Conservation (phyloP, 2,888 invertebrate genomes). For the Ganaspis brasiliensis region DNA sequence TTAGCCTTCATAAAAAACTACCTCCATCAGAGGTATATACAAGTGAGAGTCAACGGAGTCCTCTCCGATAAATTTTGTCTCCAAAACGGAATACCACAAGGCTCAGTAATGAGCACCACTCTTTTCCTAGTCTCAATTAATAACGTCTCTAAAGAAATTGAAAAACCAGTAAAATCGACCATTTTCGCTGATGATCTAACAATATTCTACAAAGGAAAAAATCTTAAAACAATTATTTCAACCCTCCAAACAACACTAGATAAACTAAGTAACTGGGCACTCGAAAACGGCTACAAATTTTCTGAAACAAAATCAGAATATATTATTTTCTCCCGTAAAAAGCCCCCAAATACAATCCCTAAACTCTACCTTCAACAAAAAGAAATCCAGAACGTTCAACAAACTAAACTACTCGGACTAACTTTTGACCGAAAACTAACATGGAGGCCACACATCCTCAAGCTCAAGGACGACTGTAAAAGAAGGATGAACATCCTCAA, state of each 20-base stretch:
- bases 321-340: conserved; percentile 20
- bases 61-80: conserved; percentile 41
- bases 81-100: conserved; percentile 56
- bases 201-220: conserved; percentile 46
- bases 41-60: conserved; percentile 42
- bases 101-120: conserved; percentile 47
- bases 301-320: conserved; percentile 44
- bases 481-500: too few species aligned
- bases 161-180: neutral
- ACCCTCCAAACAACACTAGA: conserved; percentile 35
- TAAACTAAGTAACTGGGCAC: neutral
- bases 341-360: neutral
- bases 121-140: conserved; percentile 51
- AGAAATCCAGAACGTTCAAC: conserved; percentile 12
- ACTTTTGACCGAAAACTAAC: conserved; percentile 50
- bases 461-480: too few species aligned
- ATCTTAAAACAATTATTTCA: neutral
- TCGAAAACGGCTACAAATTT: conserved; percentile 34
- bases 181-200: conserved; percentile 51
- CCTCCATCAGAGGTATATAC: conserved; percentile 43
- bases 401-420: conserved; percentile 54
- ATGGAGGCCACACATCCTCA: conserved; percentile 52
- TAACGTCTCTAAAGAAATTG: neutral
- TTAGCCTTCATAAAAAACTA: conserved; percentile 55
- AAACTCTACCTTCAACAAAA: neutral